These are phyloP conservation scores for Ptychoptera albimana DNA, from an alignment of 2,888 invertebrate genomes.

Conservation along the genomic window DNA sequence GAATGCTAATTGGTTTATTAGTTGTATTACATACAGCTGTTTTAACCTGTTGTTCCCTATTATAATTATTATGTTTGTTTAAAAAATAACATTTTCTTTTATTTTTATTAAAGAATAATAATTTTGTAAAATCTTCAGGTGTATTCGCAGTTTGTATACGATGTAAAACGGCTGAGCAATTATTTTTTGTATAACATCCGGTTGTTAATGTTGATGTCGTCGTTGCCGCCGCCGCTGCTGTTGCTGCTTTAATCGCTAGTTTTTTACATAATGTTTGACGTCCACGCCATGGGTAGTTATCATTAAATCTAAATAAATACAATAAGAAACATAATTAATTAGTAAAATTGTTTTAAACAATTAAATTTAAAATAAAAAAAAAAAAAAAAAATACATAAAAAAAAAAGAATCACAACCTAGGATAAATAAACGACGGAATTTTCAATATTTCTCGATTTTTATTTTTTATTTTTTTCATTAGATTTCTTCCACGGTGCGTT, in stretches of 20 bases:
- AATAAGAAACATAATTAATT: not conserved
- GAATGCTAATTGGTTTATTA: no score
- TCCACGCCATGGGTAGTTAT: constrained; percentile 12
- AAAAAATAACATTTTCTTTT: no score
- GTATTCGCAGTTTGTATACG: no score
- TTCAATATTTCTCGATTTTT: constrained; percentile 9
- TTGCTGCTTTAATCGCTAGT: not conserved
- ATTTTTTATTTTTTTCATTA: not conserved
- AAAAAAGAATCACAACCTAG: constrained; percentile 8
- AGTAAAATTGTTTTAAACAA: no score
- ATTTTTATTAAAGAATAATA: no score
- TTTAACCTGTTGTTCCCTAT: no score
- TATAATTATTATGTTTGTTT: no score
- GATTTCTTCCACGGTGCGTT: not conserved
- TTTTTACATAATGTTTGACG: constrained; percentile 10
- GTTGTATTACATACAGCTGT: no score
- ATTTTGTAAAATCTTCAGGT: no score
- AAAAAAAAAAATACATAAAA: no score
- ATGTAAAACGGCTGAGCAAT: no score
- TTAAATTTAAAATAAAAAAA: not conserved
- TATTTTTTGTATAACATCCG: no score
- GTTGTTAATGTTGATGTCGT: not conserved
- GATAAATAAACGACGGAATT: constrained; percentile 11
- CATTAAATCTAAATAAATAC: constrained; percentile 9
- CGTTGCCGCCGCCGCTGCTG: not conserved